Evolutionary conservation across 2,113 vertebrate genomes (phyloP), one percentile per base, ranked within the genome.

Genomic region (Athene noctua): DNA sequence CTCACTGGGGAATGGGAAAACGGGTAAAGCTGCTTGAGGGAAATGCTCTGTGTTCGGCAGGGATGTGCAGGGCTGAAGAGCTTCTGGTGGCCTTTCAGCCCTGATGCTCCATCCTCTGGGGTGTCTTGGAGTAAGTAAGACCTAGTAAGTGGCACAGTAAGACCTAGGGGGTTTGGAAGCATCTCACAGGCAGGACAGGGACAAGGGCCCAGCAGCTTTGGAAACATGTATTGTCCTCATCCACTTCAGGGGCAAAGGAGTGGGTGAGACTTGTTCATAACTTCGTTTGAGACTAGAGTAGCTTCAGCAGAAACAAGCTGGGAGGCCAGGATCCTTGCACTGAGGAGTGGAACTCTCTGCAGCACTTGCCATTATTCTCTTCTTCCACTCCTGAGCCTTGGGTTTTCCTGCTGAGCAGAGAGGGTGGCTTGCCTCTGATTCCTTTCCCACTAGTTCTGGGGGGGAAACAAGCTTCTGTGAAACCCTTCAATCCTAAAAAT

Each of bases 51-150:
- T 3, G n/a, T 6, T 27, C 2, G 3, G 13, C 29, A 6, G 38
- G 44, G 88, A 54, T 62, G 34, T 40, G 54, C 22, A 12, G 23
- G 71, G 55, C 40, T 74, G 78, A 38, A 42, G 74, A 66, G 11
- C 30, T 61, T 22, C 25, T 29, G 47, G 26, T 11, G 49, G n/a
- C 12, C 15, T 61, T 44, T 46, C 29, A 58, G 49, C 19, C 8
- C 0, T 1, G 12, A 5, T 30, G 34, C 25, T 68, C 11, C 27
- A 3, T 51, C 44, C 30, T 15, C 27, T 26, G 6, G 57, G 26
- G 8, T 20, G 29, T 32, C 65, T 71, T 3, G 0, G 68, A 40
- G 54, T 38, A 23, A 52, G 40, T 8, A 4, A 44, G 18, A 82
- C 2, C 51, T 15, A 1, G 10, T 38, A 38, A 38, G 38, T 38